Evolutionary conservation across 1,140 invertebrate species (phyloP).

Genomic region (Mamestra configurata): DNA sequence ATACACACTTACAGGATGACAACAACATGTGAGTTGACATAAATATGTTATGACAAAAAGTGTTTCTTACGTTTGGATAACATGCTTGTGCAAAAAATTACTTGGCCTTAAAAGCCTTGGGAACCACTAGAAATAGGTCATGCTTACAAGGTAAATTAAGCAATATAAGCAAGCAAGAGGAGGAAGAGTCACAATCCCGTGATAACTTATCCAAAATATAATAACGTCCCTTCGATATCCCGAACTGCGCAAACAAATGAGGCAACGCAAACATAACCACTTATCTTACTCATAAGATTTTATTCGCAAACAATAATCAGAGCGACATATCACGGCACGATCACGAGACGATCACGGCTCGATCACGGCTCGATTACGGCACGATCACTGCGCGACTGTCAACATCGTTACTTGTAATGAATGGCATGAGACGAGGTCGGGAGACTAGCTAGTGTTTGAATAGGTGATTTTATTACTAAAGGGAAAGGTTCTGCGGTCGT

Average conservation of each 20-base stretch:
- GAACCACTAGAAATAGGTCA: background rate
- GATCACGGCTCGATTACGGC: conserved; percentile 4
- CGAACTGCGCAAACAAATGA: background rate
- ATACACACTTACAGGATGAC: too few species aligned
- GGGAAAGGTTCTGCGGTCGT: background rate
- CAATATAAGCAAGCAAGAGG: background rate
- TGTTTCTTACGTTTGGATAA: too few species aligned
- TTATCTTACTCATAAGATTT: conserved; percentile 27
- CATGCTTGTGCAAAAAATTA: background rate
- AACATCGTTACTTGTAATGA: conserved; percentile 35
- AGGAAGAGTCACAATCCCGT: background rate
- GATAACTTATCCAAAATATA: background rate
- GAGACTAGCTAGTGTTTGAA: conserved; percentile 8
- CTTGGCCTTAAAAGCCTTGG: too few species aligned
- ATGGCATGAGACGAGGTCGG: background rate
- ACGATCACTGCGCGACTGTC: conserved; percentile 8
- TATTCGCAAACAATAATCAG: conserved; percentile 30
- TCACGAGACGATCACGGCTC: background rate
- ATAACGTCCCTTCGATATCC: conserved; percentile 11
- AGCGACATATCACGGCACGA: background rate
- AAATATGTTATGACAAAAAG: too few species aligned
- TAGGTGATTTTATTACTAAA: conserved; percentile 8
- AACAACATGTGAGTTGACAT: too few species aligned
- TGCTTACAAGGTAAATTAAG: too few species aligned
- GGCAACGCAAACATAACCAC: conserved; percentile 18